phyloP scores from a whole-genome alignment of 1,140 invertebrate genomes.

The Nylanderia fulva region DNA sequence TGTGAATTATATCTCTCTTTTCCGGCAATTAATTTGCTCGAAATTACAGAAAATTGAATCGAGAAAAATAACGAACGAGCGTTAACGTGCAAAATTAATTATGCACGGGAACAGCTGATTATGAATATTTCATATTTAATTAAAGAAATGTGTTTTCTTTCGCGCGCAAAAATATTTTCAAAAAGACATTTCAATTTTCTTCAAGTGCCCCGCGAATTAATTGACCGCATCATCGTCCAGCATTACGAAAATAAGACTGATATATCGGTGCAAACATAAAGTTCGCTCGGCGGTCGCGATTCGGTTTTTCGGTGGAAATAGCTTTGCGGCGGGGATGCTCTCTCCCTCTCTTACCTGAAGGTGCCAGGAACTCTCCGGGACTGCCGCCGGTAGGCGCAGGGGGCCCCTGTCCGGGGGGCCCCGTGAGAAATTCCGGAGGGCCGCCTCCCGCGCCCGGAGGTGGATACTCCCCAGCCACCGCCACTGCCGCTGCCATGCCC shows the following conservation, averaged over 20 bases:
- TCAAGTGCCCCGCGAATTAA: slow-evolving; percentile 10
- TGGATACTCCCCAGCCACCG: slow-evolving; percentile 88
- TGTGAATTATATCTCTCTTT: not conserved
- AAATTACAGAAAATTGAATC: not conserved
- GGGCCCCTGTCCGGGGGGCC: slow-evolving; percentile 87
- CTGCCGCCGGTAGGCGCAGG: slow-evolving; percentile 85
- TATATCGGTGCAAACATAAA: slow-evolving; percentile 44
- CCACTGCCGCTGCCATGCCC: slow-evolving; percentile 89
- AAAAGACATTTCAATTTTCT: slow-evolving; percentile 17
- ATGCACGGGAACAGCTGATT: not conserved
- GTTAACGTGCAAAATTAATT: not conserved
- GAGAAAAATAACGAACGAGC: not conserved
- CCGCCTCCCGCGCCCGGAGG: slow-evolving; percentile 88
- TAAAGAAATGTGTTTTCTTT: not conserved
- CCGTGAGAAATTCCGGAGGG: slow-evolving; percentile 87
- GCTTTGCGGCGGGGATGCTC: slow-evolving; percentile 9
- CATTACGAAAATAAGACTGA: slow-evolving; percentile 32
- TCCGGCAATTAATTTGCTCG: not conserved
- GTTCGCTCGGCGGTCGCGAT: slow-evolving; percentile 35
- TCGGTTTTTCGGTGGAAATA: slow-evolving; percentile 48
- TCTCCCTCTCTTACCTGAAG: slow-evolving; percentile 81
- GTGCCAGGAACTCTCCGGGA: slow-evolving; percentile 85
- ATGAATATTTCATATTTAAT: too few relatives aligned
- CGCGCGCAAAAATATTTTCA: not conserved
- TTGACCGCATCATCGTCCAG: not conserved